Evolutionary conservation across 2,797 vertebrate species (phyloP).

Genomic region (Gymnodraco acuticeps): DNA sequence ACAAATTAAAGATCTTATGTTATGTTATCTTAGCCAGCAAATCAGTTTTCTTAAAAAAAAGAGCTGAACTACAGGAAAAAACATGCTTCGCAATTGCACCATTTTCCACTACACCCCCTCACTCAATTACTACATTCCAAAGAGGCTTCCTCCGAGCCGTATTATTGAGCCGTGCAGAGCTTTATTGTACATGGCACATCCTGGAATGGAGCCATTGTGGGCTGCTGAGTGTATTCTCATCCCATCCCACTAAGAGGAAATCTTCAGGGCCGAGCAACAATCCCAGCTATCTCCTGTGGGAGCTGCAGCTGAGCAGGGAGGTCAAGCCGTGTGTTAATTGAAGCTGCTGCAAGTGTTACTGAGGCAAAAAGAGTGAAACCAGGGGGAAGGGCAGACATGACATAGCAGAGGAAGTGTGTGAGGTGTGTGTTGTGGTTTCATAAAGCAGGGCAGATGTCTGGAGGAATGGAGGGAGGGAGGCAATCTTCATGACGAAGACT

Average conservation of each 20-base stretch:
- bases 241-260: constrained; percentile 68
- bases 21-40: constrained; percentile 27
- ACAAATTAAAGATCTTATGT: too few relatives aligned
- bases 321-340: constrained; percentile 70
- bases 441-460: constrained; percentile 48
- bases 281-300: constrained; percentile 59
- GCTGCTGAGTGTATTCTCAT: constrained; percentile 67
- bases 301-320: constrained; percentile 31
- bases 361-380: constrained; percentile 52
- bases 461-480: constrained; percentile 39
- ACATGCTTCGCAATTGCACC: constrained; percentile 52
- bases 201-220: constrained; percentile 73
- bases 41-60: too few relatives aligned
- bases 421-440: constrained; percentile 23
- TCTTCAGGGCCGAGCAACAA: constrained; percentile 65
- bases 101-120: constrained; percentile 62
- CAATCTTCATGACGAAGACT: constrained; percentile 63
- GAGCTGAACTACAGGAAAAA: constrained; percentile 45
- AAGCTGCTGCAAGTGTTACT: constrained; percentile 65
- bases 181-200: constrained; percentile 73
- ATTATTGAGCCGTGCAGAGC: constrained; percentile 62
- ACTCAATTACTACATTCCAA: constrained; percentile 72
- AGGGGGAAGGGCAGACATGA: constrained; percentile 33
- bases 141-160: constrained; percentile 68
- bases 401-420: constrained; percentile 28